These are phyloP conservation scores for Tinamus major DNA, from an alignment of 2,797 vertebrate genomes.

Conservation along the genomic window DNA sequence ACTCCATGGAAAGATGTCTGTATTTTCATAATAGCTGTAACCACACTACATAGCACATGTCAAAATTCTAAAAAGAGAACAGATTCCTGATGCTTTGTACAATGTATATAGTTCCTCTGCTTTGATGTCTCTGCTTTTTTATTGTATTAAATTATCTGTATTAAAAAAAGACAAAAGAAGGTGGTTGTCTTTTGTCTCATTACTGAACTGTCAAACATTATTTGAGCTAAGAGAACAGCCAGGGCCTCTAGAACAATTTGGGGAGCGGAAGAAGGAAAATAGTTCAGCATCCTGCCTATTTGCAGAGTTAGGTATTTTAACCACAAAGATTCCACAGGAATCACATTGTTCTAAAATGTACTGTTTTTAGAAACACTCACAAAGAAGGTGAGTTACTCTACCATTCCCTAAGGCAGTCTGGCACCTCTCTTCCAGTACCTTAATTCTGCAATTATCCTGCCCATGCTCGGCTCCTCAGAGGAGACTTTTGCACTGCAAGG, in stretches of 20 bases:
- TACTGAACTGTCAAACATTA: conserved; percentile 78
- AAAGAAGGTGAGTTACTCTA: neutral
- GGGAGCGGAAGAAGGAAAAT: conserved; percentile 40
- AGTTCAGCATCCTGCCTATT: neutral
- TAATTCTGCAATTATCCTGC: neutral
- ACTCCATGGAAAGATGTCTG: conserved; percentile 67
- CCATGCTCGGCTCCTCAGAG: neutral
- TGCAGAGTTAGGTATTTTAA: neutral
- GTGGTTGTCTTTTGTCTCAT: conserved; percentile 71
- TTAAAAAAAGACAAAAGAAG: conserved; percentile 21
- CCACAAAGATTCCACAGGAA: neutral
- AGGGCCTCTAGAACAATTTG: conserved; percentile 52
- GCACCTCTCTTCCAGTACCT: neutral
- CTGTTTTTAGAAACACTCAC: too few relatives aligned
- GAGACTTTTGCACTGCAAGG: neutral
- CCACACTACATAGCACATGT: conserved; percentile 71
- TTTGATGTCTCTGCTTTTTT: conserved; percentile 80
- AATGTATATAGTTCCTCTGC: conserved; percentile 75
- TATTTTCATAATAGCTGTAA: conserved; percentile 75
- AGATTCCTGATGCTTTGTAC: conserved; percentile 73
- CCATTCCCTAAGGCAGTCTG: neutral
- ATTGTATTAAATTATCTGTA: conserved; percentile 76
- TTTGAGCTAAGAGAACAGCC: conserved; percentile 73
- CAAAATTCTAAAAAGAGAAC: conserved; percentile 81
- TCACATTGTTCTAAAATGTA: neutral